Evolutionary conservation across 2,797 vertebrate genomes (phyloP), one percentile per base, ranked within the genome.

Genomic region (Iguana delicatissima): DNA sequence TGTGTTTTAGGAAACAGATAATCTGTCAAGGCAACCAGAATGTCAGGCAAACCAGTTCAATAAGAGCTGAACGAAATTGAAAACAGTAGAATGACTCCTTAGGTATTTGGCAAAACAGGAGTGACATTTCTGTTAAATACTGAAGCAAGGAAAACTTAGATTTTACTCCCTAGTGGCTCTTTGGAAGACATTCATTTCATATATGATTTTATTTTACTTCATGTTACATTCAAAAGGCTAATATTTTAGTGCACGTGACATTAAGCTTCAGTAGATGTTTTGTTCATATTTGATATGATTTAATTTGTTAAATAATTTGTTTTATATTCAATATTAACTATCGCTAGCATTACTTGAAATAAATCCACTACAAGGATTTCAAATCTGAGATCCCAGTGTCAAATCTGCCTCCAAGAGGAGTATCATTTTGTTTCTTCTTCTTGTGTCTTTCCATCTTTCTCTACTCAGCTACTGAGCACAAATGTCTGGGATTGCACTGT

Each of bases 41-140:
- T 80, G 82, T 57, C 86, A 76, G 80, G 81, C n/a, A 88, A 80
- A 35, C 82, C 59, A 55, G 50, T 85, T 52, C 76, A 89, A 55
- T 57, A 59, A 74, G 64, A 85, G 26, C n/a, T 46, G n/a, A 67
- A 88, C 24, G 9, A 85, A 90, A 87, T 84, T 64, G 72, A 87
- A 87, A 89, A 87, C 29, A 55, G 55, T 38, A 81, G 59, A 87
- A 90, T 69, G n/a, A 57, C 57, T 85, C 55, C 57, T 77, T 32
- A 64, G 85, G 46, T 35, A 55, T 38, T 85, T 85, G 67, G 46
- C 12, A 55, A 89, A 85, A 59, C 9, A 50, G 46, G 29, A 85
- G 42, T 85, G 64, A 81, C 62, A 24, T 57, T 85, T 90, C n/a
- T 92, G 50, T 90, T 88, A 90, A 84, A 92, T 87, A 35, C 7